Evolutionary conservation across 2,797 vertebrate genomes (phyloP).

Genomic region (Linurgus olivaceus): DNA sequence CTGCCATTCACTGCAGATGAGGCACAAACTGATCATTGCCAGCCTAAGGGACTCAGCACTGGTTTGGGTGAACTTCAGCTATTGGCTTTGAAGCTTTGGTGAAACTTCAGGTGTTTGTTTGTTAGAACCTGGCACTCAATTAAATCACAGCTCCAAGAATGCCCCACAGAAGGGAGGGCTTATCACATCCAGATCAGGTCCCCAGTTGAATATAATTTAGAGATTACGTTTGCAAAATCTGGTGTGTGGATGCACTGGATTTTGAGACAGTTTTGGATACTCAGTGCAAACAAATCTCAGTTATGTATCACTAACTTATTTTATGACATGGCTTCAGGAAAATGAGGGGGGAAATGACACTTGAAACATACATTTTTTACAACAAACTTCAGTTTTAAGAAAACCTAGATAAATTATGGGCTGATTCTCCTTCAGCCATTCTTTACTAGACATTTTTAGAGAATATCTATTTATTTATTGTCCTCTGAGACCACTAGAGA

Average conservation of each 20-base stretch:
- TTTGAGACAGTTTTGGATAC: background rate
- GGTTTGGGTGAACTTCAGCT: background rate
- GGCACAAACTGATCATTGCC: background rate
- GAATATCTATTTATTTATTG: conserved; percentile 51
- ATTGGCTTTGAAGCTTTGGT: background rate
- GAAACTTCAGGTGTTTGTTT: background rate
- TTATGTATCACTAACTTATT: background rate
- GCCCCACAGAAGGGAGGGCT: background rate
- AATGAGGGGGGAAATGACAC: background rate
- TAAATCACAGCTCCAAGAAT: background rate
- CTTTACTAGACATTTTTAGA: conserved; percentile 27
- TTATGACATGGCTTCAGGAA: background rate
- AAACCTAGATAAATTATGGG: background rate
- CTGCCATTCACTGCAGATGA: background rate
- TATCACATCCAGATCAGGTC: background rate
- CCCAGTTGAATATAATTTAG: background rate
- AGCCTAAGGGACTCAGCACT: background rate
- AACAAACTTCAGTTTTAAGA: background rate
- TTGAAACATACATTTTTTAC: background rate
- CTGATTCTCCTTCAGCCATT: background rate
- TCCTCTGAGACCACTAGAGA: conserved; percentile 38
- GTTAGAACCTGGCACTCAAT: background rate
- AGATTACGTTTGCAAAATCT: background rate
- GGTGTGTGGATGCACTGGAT: background rate
- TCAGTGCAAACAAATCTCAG: background rate